A percentile compares a stretch with the other conserved stretches of the same genome.
phyloP scores from a whole-genome alignment of 2,888 invertebrate genomes.

The Gastracanthus pulcherrimus region DNA sequence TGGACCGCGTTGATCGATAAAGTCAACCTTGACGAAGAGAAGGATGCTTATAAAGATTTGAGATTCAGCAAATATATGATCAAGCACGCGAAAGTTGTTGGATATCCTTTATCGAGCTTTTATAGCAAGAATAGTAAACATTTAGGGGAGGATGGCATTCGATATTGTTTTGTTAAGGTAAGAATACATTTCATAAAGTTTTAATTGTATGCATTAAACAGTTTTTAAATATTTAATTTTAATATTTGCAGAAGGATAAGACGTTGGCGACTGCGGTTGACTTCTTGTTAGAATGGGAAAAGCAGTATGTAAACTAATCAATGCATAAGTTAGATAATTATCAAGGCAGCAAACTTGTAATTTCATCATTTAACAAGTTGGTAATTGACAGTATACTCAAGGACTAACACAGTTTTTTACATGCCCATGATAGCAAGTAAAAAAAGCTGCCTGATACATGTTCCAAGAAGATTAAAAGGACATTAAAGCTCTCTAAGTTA shows the following conservation, averaged over 20 bases:
- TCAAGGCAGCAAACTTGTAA: too few species aligned
- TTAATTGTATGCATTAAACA: neutral
- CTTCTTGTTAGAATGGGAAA: neutral
- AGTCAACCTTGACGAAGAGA: conserved; percentile 75
- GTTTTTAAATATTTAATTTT: neutral
- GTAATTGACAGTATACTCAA: too few species aligned
- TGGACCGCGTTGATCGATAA: conserved; percentile 79
- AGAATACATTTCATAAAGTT: neutral
- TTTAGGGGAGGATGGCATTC: neutral
- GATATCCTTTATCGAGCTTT: conserved; percentile 96
- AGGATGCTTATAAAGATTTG: conserved; percentile 87
- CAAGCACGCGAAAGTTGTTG: conserved; percentile 92
- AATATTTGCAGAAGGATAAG: neutral
- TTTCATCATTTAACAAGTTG: too few species aligned
- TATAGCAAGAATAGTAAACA: conserved; percentile 78
- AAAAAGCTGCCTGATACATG: too few species aligned
- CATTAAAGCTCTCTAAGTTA: too few species aligned
- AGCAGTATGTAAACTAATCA: too few species aligned
- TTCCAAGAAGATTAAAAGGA: too few species aligned
- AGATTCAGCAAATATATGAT: conserved; percentile 97
- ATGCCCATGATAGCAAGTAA: too few species aligned
- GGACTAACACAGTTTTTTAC: too few species aligned
- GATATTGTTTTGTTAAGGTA: neutral
- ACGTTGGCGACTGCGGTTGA: neutral
- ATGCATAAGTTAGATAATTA: too few species aligned